Percentiles rank a stretch among this genome's conserved stretches.
These are phyloP conservation scores for Formica aserva DNA, from an alignment of 2,888 invertebrate genomes.

Conservation along the genomic window DNA sequence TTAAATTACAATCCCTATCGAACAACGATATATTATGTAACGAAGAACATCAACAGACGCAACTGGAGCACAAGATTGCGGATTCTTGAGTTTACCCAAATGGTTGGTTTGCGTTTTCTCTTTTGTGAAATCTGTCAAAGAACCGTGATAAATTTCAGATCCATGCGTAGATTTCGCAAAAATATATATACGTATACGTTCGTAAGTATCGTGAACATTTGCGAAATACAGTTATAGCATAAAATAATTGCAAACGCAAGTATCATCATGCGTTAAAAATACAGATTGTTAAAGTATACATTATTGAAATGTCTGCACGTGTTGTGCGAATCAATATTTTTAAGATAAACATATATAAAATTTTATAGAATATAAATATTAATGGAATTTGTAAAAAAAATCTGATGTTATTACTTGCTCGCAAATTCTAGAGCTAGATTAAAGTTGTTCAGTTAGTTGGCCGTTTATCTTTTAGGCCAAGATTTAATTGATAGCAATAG, in stretches of 20 bases:
- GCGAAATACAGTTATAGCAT: neutral
- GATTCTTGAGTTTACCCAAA: neutral
- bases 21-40: neutral
- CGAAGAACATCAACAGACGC: constrained; percentile 21
- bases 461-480: constrained; percentile 33
- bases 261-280: neutral
- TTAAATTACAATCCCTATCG: constrained; percentile 20
- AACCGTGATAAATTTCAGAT: neutral
- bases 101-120: neutral
- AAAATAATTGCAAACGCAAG: neutral
- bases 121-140: neutral
- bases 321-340: constrained; percentile 2
- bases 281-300: neutral
- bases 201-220: neutral
- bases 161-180: neutral
- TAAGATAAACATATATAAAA: constrained; percentile 15
- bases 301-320: neutral
- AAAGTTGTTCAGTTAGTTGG: neutral
- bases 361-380: constrained; percentile 32
- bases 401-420: neutral
- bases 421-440: neutral
- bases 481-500: constrained; percentile 76
- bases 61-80: constrained; percentile 29
- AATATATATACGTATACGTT: neutral
- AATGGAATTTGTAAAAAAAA: neutral